Conservation (phyloP, 2,113 vertebrate genomes). For the Echinops telfairi region DNA sequence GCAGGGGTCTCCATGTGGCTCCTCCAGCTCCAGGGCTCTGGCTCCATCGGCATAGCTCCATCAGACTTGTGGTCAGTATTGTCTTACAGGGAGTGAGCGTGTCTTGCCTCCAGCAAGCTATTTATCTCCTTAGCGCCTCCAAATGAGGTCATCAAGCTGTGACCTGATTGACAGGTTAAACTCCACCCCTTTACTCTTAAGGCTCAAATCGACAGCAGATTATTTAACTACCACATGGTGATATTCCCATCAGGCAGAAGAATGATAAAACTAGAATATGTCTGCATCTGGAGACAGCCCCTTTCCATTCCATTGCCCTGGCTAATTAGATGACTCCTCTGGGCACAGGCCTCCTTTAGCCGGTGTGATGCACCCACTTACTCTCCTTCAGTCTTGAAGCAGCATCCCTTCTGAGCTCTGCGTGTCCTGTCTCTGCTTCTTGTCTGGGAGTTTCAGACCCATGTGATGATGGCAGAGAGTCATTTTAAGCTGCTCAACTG, state of each 20-base stretch:
- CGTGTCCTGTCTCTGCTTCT: slow-evolving; percentile 45
- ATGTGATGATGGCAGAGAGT: slow-evolving; percentile 35
- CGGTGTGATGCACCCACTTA: slow-evolving; percentile 41
- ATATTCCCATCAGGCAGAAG: neutral
- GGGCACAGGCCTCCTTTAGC: slow-evolving; percentile 6
- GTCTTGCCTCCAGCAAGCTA: too few relatives aligned
- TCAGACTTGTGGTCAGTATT: too few relatives aligned
- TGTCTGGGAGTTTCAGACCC: slow-evolving; percentile 67
- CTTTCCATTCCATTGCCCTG: slow-evolving; percentile 2
- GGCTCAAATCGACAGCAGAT: too few relatives aligned
- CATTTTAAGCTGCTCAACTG: slow-evolving; percentile 59
- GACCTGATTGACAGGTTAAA: too few relatives aligned
- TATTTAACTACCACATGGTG: neutral
- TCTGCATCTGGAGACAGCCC: slow-evolving; percentile 10
- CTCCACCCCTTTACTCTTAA: too few relatives aligned
- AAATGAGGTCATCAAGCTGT: too few relatives aligned
- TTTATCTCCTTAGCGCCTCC: too few relatives aligned
- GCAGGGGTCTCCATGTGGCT: too few relatives aligned
- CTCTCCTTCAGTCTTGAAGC: slow-evolving; percentile 41
- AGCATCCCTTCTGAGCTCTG: neutral
- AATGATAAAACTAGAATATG: slow-evolving; percentile 38
- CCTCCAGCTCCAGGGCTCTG: too few relatives aligned
- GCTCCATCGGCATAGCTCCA: too few relatives aligned
- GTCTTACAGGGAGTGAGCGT: too few relatives aligned
- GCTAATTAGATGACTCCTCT: slow-evolving; percentile 15